Evolutionary conservation across 1,140 invertebrate genomes (phyloP), one percentile per base, ranked within the genome.

Genomic region (Venustaconcha ellipsiformis): DNA sequence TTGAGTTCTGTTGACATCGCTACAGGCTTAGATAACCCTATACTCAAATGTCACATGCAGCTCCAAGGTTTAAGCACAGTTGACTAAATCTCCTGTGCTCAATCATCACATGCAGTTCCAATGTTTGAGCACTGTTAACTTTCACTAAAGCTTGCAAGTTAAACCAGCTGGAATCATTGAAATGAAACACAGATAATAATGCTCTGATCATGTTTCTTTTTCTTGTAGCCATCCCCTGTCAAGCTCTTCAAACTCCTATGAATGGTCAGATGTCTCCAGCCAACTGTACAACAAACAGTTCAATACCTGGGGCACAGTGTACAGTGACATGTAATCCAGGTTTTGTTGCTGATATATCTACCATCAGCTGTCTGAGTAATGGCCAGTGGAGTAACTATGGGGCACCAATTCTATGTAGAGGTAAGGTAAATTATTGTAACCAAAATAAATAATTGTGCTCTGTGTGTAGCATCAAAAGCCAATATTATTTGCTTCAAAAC

Each of bases 311-410:
- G 12, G 70, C 59, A 8, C 57, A 70, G 20, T 85, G 84, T 67
- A 79, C 69, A 18, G 78, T 83, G 6, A 66, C 70, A 1, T 85
- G 84, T 78, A 80, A 81, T 56, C 17, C 76, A 20, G 84, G 84
- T 17, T 85, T 78, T 71, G 60, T 59, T 2, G 67, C 83, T 55
- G 82, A 77, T n/a, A 64, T 78, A 15, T 15, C 75, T 11, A 64
- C 55, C 2, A 48, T 82, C 4, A 82, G 76, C 14, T 84, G 83
- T 64, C 68, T 57, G 60, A 59, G 62, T 15, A 82, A 78, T 70
- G 83, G 83, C 56, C 76, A 77, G 18, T 84, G 83, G 83, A 81
- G 78, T 64, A 68, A 77, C 64, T 63, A 78, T 69, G 79, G 71
- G 13, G 37, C 67, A 15, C 55, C 74, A 18, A 62, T 81, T n/a